These are phyloP conservation scores for Carassius gibelio DNA, from an alignment of 2,113 vertebrate species.

Conservation along the genomic window DNA sequence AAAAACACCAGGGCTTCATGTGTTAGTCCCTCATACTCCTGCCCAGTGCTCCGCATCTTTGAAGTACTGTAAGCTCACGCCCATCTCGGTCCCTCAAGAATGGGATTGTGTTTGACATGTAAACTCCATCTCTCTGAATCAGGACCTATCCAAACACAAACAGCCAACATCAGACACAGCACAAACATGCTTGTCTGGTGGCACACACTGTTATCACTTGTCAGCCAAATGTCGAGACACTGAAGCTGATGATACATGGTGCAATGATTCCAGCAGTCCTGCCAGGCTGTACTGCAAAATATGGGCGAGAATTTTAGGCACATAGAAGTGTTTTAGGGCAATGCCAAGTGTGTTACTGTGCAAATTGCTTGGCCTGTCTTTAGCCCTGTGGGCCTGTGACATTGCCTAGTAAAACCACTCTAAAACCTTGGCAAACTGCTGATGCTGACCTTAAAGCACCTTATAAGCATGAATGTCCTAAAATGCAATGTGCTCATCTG, in stretches of 20 bases:
- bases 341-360: constrained; percentile 23
- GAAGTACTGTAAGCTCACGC: constrained; percentile 8
- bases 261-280: constrained; percentile 29
- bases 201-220: constrained; percentile 19
- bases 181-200: constrained; percentile 27
- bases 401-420: constrained; percentile 3
- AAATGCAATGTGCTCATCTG: not conserved
- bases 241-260: constrained; percentile 31
- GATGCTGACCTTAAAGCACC: constrained; percentile 29
- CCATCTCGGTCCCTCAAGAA: constrained; percentile 11
- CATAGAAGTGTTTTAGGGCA: not conserved
- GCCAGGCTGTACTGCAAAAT: constrained; percentile 18
- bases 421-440: not conserved
- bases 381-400: not conserved
- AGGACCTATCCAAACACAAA: constrained; percentile 42
- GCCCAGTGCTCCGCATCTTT: not conserved
- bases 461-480: not conserved
- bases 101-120: constrained; percentile 17
- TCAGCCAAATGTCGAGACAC: constrained; percentile 39
- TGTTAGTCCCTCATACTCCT: constrained; percentile 4
- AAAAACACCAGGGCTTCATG: not conserved
- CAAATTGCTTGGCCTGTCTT: constrained; percentile 27
- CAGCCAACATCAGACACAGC: constrained; percentile 39
- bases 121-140: constrained; percentile 24
- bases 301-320: constrained; percentile 7